Evolutionary conservation across 2,888 invertebrate genomes (phyloP).

Genomic region (Oxytorus armatus): DNA sequence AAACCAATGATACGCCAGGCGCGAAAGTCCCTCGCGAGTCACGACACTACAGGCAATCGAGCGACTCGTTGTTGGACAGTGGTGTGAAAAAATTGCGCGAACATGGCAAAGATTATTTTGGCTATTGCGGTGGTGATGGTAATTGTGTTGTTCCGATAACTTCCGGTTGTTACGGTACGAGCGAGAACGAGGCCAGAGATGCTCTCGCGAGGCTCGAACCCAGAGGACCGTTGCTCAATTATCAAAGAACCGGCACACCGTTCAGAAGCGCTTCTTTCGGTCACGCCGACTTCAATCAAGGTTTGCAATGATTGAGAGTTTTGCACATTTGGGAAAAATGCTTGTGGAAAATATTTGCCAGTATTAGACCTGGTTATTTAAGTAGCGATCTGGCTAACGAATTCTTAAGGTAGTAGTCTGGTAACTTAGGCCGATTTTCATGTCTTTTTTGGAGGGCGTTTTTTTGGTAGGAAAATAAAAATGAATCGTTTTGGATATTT

Average conservation of each 20-base stretch:
- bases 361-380: no score
- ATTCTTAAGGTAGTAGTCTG: no score
- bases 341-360: neutral
- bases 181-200: slow-evolving; percentile 79
- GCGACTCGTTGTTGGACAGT: slow-evolving; percentile 80
- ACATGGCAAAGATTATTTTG: slow-evolving; percentile 54
- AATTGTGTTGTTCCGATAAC: slow-evolving; percentile 59
- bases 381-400: no score
- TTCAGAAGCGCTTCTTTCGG: slow-evolving; percentile 95
- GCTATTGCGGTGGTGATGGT: slow-evolving; percentile 64
- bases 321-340: neutral
- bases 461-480: no score
- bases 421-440: no score
- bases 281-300: slow-evolving; percentile 90
- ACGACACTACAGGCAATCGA: slow-evolving; percentile 78
- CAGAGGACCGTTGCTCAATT: slow-evolving; percentile 76
- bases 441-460: no score
- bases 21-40: slow-evolving; percentile 52
- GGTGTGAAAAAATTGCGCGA: slow-evolving; percentile 70
- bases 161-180: slow-evolving; percentile 61
- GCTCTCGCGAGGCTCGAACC: slow-evolving; percentile 79
- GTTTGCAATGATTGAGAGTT: slow-evolving; percentile 62
- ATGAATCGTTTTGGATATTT: no score
- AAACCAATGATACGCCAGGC: no score
- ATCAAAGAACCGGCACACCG: slow-evolving; percentile 84